Base-by-base conservation (phyloP, 2,797 vertebrate species). In the Danionella dracula region DNA sequence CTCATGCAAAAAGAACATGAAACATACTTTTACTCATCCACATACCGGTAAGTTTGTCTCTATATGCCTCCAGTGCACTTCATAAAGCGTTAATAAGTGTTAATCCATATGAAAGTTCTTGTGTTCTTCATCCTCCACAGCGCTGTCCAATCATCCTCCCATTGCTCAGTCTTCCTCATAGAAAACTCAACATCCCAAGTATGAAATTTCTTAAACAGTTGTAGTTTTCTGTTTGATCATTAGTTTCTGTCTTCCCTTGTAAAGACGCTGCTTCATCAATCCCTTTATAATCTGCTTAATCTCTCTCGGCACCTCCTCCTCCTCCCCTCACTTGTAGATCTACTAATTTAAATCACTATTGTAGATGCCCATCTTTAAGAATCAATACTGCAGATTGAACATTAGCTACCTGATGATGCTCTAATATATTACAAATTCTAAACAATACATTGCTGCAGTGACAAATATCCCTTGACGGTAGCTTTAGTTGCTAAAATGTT, bases 201-300 rank as follows among this genome's bases (percentile, higher is more conserved):
- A 5, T 27, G 31, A 44, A 12, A 56, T 20, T 23, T 5, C 23
- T 27, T 6, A 27, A 3, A 6, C 6, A 6, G 3, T 27, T 27
- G 23, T n/a, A 27, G 45, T 44, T 51, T 56, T 23, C 8, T 42
- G 2, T 16, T 21, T 37, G 23, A 5, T 38, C 16, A 10, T 31
- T 11, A 42, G 45, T 41, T 53, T 19, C 20, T 55, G 38, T 19
- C 29, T 21, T 49, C 53, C 23, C 32, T 50, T 48, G 10, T 7
- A 48, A 57, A 45, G n/a, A 61, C 17, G n/a, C 41, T 35, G 38
- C 20, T 58, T 65, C 58, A 38, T 34, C 29, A 61, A 12, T 54
- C 40, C 38, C 19, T 5, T 8, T 38, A 19, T 71, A 67, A 71
- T 73, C 75, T 61, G 5, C 67, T 69, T 44, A 62, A 70, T 68